These are phyloP conservation scores for Tenthredo distinguenda DNA, from an alignment of 2,888 invertebrate genomes.

Conservation along the genomic window DNA sequence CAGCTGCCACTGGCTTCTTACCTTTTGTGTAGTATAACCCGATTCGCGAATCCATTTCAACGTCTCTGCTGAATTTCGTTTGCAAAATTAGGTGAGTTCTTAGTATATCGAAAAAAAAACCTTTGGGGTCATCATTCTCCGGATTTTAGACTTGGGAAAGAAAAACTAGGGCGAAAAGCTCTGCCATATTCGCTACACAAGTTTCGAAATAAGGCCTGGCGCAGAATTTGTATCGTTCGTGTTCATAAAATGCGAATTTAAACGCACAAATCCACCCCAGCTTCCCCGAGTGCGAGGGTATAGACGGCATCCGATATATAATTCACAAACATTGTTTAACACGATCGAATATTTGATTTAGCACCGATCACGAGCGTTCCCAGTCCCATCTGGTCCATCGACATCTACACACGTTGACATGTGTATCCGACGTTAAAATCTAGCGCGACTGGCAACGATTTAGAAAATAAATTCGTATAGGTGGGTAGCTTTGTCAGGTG, in stretches of 20 bases:
- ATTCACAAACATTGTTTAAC: constrained; percentile 36
- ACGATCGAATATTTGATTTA: constrained; percentile 24
- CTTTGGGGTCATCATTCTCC: not conserved
- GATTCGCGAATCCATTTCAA: not conserved
- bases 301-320: constrained; percentile 10
- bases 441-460: not conserved
- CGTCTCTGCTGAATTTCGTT: not conserved
- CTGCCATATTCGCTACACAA: not conserved
- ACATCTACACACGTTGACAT: constrained; percentile 19
- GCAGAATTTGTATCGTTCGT: not conserved
- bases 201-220: not conserved
- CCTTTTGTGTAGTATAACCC: not conserved
- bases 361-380: not conserved
- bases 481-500: not conserved
- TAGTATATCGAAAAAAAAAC: not conserved
- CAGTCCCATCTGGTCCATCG: constrained; percentile 1
- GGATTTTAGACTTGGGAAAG: not conserved
- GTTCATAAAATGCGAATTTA: not conserved
- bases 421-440: not conserved
- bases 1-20: not conserved
- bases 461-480: not conserved
- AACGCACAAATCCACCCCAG: constrained; percentile 8
- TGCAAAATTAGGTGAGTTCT: not conserved
- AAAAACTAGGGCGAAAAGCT: not conserved
- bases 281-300: not conserved